These are phyloP conservation scores for Rostratula benghalensis DNA, from an alignment of 2,113 vertebrate species.

Conservation along the genomic window DNA sequence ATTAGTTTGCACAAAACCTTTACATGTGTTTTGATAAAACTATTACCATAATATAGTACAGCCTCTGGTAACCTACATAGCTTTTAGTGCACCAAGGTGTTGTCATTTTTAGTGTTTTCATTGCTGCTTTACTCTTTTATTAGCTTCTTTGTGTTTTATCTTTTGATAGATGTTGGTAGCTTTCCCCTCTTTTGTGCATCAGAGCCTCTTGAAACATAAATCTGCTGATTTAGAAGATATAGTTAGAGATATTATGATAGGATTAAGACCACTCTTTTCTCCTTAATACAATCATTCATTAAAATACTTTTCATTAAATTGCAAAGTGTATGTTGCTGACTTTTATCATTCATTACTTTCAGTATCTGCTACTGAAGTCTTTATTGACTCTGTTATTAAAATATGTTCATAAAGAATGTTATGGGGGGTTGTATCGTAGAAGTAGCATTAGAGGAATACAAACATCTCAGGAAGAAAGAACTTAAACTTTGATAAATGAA, in stretches of 20 bases:
- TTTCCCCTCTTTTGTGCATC: neutral
- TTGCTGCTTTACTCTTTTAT: neutral
- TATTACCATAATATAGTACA: neutral
- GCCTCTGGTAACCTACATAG: neutral
- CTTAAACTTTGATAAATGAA: neutral
- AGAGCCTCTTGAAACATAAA: neutral
- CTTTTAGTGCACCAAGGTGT: neutral
- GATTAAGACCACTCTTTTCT: slow-evolving; percentile 14
- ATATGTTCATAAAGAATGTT: neutral
- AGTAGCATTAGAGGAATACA: neutral
- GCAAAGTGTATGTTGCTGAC: neutral
- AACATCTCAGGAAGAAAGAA: neutral
- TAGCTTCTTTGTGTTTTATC: neutral
- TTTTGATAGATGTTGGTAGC: neutral
- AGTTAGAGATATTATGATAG: neutral
- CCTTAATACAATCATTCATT: slow-evolving; percentile 25
- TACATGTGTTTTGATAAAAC: neutral
- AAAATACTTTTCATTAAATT: slow-evolving; percentile 43
- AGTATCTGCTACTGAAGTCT: neutral
- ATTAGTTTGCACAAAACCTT: neutral
- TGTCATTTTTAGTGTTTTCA: neutral
- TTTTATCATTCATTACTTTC: slow-evolving; percentile 6
- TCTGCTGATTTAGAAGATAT: neutral
- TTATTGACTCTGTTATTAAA: neutral
- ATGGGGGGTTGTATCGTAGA: neutral